Percentiles rank a stretch among this genome's conserved stretches.
Conservation (phyloP, 2,797 vertebrate genomes). For the Taeniopygia guttata region DNA sequence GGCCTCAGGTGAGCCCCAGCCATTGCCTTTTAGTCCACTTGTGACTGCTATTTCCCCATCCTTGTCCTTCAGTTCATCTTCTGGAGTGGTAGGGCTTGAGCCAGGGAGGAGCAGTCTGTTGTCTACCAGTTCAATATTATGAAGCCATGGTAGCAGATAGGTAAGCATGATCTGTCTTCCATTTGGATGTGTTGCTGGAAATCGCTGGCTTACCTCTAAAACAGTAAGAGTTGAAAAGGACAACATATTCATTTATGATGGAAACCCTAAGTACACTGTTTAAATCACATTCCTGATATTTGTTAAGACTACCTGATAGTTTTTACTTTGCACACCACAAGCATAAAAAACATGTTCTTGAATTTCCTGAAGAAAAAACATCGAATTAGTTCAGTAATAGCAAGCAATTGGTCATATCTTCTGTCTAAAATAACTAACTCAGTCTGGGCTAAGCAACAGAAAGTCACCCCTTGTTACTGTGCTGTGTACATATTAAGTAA, state of each 20-base stretch:
- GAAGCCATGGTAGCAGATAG: conserved; percentile 96
- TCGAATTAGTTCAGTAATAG: background rate
- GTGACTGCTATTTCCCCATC: conserved; percentile 74
- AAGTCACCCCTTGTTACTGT: background rate
- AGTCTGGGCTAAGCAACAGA: background rate
- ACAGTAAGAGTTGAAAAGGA: background rate
- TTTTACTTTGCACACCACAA: background rate
- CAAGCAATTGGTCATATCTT: background rate
- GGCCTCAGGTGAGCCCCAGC: conserved; percentile 97
- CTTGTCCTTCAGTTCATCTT: conserved; percentile 84
- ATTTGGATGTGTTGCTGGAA: conserved; percentile 94
- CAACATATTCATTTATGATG: background rate
- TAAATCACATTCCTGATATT: background rate
- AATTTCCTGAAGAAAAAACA: background rate
- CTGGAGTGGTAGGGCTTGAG: conserved; percentile 93
- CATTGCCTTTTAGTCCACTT: conserved; percentile 88
- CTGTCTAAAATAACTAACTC: background rate
- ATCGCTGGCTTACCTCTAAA: conserved; percentile 94
- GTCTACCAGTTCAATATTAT: conserved; percentile 95
- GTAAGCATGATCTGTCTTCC: conserved; percentile 98
- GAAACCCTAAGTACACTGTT: background rate
- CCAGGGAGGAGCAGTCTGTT: conserved; percentile 90
- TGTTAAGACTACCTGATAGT: background rate
- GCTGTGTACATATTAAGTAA: background rate
- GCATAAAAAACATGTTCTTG: background rate